Base-by-base conservation (phyloP, 2,888 invertebrate genomes). In the Petrolisthes manimaculis region DNA sequence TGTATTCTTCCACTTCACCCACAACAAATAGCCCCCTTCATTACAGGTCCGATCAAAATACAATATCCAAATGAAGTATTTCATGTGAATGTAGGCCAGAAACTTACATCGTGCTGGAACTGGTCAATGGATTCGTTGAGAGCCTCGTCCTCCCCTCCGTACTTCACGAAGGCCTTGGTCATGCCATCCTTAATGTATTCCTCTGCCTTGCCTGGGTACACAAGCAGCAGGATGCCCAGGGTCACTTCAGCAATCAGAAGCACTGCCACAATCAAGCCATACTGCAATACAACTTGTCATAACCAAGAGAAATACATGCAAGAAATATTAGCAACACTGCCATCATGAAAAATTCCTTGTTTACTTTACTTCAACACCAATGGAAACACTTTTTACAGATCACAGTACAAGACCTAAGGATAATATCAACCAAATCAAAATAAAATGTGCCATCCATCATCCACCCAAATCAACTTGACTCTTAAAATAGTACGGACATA, bases 51-150 rank as follows among this genome's bases (percentile, higher is more conserved):
- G 37, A 37, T 37, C 37, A 37, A 37, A 37, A 37, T 37, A 37
- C 37, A 37, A 61, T 61, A 61, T 61, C 12, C 61, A 9, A 12
- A 61, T 9, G 61, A 9, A 3, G 12, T 61, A 61, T 12, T 3
- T 12, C 61, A 61, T 61, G 61, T 18, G 9, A 1, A 61, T 61
- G 18, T 61, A 61, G 61, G 12, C 61, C 14, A 21, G 24, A 21
- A 53, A 89, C 89, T 86, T 83, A 91, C 91, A 53, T 88, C 82
- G 24, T 86, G 82, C 69, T 91, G 88, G 6, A 84, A 56, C 18
- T 6, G 14, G 82, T 91, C 89, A 75, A 91, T 69, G 56, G 86
- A n/a, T 12, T 84, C 78, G 4, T 54, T 81, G 14, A 83, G 82
- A 12, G 83, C 80, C n/a, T 74, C 53, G 55, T 91, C 91, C 14